Conservation (phyloP, 1,140 invertebrate species). For the Drosophila sp. region DNA sequence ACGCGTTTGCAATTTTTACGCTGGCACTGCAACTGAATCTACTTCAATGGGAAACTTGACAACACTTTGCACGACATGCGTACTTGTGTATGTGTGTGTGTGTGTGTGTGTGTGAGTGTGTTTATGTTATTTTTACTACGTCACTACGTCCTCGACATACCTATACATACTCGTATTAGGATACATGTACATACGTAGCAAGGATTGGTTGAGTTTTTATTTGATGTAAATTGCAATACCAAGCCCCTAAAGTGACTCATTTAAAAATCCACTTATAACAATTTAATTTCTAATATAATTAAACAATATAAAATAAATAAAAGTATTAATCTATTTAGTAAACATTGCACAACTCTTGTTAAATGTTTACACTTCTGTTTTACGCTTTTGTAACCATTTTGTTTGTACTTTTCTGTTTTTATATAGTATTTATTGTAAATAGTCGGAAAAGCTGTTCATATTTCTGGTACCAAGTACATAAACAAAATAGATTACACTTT, state of each 20-base stretch:
- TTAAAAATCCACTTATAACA: constrained; percentile 7
- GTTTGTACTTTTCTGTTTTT: too few species aligned
- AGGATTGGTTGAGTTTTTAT: background rate
- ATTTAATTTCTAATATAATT: background rate
- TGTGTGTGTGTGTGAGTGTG: constrained; percentile 14
- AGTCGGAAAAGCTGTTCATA: too few species aligned
- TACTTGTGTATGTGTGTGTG: constrained; percentile 9
- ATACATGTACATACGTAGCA: background rate
- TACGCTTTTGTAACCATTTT: background rate
- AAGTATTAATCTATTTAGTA: background rate
- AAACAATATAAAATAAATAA: background rate
- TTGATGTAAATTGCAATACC: constrained; percentile 17
- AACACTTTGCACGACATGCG: constrained; percentile 12
- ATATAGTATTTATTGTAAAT: too few species aligned
- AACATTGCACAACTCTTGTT: background rate
- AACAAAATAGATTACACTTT: too few species aligned
- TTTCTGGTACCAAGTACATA: too few species aligned
- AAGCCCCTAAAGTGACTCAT: constrained; percentile 24
- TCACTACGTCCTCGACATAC: constrained; percentile 64
- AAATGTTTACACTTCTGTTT: constrained; percentile 12
- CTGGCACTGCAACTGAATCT: constrained; percentile 66
- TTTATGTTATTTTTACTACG: constrained; percentile 64
- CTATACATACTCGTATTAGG: constrained; percentile 32
- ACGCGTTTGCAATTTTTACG: constrained; percentile 68
- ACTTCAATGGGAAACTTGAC: constrained; percentile 66